phyloP scores from a whole-genome alignment of 2,797 vertebrate genomes.

The Erithacus rubecula region DNA sequence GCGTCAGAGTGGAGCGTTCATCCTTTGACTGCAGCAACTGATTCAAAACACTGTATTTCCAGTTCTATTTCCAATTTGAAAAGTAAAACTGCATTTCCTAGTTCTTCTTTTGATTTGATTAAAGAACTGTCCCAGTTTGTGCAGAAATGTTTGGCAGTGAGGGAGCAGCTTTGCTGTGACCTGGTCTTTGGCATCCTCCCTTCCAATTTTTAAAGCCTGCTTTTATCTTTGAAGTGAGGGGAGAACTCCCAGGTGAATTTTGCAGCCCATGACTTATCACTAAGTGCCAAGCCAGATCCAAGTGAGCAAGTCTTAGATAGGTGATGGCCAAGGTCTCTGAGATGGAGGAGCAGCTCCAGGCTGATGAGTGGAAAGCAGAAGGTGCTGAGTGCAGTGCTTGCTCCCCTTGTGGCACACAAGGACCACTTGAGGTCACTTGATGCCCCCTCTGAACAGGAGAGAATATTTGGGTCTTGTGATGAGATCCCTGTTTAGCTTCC shows the following conservation, averaged over 20 bases:
- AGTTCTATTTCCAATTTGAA: neutral
- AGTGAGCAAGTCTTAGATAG: neutral
- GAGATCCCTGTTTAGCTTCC: neutral
- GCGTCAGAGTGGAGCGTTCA: neutral
- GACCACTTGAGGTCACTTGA: neutral
- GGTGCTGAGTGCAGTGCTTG: neutral
- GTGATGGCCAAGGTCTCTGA: neutral
- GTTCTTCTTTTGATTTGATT: neutral
- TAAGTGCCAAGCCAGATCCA: neutral
- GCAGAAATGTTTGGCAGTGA: neutral
- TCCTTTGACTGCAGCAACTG: neutral
- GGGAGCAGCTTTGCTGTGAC: neutral
- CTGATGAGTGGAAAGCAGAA: neutral
- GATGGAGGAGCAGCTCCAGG: neutral
- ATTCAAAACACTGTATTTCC: neutral
- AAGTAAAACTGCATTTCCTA: neutral
- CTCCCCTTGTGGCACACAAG: neutral
- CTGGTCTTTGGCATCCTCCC: neutral
- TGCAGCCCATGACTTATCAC: neutral
- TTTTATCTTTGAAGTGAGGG: accelerated
- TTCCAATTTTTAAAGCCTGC: neutral
- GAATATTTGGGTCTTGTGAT: neutral
- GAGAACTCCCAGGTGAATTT: neutral
- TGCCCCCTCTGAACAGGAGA: neutral
- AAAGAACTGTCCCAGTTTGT: neutral